Conservation (phyloP, 2,113 vertebrate species). For the Tetraodon nigroviridis region DNA sequence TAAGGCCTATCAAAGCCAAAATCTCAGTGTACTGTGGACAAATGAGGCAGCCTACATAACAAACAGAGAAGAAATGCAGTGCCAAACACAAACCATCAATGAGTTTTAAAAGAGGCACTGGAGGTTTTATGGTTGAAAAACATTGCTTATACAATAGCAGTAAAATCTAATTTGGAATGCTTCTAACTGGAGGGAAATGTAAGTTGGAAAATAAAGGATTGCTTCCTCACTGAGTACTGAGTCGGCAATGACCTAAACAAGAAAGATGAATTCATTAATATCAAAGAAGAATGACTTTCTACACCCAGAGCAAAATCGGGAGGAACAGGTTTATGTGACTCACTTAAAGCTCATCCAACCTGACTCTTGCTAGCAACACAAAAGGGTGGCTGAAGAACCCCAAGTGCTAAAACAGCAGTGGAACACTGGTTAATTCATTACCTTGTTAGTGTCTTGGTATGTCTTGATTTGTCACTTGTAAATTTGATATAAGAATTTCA, state of each 20-base stretch:
- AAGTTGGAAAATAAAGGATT: no score
- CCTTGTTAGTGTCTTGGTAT: slow-evolving; percentile 29
- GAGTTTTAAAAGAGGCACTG: no score
- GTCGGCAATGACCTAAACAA: neutral
- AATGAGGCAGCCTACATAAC: no score
- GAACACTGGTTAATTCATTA: neutral
- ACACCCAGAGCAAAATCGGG: slow-evolving; percentile 6
- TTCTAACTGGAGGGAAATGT: neutral
- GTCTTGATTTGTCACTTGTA: slow-evolving; percentile 12
- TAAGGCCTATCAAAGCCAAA: no score
- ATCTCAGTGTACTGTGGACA: no score
- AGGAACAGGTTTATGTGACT: slow-evolving; percentile 33
- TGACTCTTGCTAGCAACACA: slow-evolving; percentile 31
- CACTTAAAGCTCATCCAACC: slow-evolving; percentile 39
- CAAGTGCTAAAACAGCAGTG: neutral
- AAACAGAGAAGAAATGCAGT: no score
- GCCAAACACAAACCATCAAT: no score
- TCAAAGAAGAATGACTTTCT: slow-evolving; percentile 27
- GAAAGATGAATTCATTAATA: slow-evolving; percentile 3
- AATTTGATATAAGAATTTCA: slow-evolving; percentile 7
- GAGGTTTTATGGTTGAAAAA: no score
- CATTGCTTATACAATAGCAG: no score
- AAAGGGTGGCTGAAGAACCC: slow-evolving; percentile 4
- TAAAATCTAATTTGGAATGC: no score
- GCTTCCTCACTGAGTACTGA: neutral